Evolutionary conservation across 2,888 invertebrate species (phyloP).

Genomic region (Allygus modestus): DNA sequence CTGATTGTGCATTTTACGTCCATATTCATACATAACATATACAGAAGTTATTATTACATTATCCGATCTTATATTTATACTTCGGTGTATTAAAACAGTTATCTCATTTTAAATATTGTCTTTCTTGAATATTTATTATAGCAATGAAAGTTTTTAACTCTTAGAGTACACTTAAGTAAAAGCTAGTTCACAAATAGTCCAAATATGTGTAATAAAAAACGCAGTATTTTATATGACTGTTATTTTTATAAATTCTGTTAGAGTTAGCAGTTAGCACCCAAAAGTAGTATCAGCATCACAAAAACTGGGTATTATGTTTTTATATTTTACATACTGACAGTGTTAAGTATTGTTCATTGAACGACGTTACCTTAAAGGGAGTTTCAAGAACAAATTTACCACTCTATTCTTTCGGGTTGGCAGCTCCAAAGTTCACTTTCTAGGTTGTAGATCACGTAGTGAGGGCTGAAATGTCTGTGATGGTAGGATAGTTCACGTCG

Average conservation of each 20-base stretch:
- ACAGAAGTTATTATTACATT: neutral
- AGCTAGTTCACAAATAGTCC: neutral
- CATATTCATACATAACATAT: neutral
- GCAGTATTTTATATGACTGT: slow-evolving; percentile 30
- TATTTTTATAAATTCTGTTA: slow-evolving; percentile 36
- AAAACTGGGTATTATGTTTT: neutral
- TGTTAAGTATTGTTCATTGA: slow-evolving; percentile 20
- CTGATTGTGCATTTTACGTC: slow-evolving; percentile 47
- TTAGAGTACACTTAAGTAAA: neutral
- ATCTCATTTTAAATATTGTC: slow-evolving; percentile 1
- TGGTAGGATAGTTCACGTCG: slow-evolving; percentile 26
- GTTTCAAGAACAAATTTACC: slow-evolving; percentile 8
- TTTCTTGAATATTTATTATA: slow-evolving; percentile 1
- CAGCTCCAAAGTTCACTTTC: slow-evolving; percentile 25
- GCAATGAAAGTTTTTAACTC: neutral
- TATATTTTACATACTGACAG: slow-evolving; percentile 4
- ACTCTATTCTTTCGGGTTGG: neutral
- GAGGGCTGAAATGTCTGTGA: slow-evolving; percentile 50
- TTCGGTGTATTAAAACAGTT: neutral
- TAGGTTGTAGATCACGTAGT: slow-evolving; percentile 30
- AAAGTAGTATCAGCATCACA: slow-evolving; percentile 6
- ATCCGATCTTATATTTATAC: neutral
- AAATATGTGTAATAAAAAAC: neutral
- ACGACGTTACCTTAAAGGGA: neutral
- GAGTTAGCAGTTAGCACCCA: neutral